phyloP scores from a whole-genome alignment of 1,140 invertebrate genomes.

The Helicoverpa armigera region DNA sequence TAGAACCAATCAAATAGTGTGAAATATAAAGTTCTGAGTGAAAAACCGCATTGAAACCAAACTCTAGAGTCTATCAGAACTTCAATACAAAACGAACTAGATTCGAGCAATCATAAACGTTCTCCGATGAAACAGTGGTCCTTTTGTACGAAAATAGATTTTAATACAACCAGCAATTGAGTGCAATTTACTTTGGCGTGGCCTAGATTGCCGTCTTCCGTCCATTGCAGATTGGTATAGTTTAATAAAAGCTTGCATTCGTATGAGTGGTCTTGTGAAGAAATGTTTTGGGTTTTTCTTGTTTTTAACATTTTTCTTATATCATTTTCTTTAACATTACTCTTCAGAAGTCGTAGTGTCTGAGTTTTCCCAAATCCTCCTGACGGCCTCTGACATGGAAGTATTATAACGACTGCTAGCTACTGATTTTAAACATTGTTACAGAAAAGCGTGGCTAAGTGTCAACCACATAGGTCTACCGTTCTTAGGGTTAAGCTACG shows the following conservation, averaged over 20 bases:
- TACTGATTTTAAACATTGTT: no score
- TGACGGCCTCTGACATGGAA: no score
- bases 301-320: no score
- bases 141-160: constrained; percentile 49
- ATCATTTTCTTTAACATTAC: no score
- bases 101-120: constrained; percentile 34
- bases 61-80: neutral
- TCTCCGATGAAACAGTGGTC: neutral
- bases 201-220: constrained; percentile 61
- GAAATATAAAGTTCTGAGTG: neutral
- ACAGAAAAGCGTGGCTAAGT: no score
- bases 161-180: constrained; percentile 29
- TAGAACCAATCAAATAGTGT: no score
- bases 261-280: neutral
- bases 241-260: constrained; percentile 47
- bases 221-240: constrained; percentile 50
- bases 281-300: neutral
- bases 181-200: constrained; percentile 13
- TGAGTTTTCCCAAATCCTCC: no score
- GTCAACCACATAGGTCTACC: no score
- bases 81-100: constrained; percentile 9
- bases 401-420: no score
- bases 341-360: no score
- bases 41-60: neutral
- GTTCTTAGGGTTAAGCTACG: no score